Conservation (phyloP, 1,140 invertebrate genomes). For the Aphis craccivora region DNA sequence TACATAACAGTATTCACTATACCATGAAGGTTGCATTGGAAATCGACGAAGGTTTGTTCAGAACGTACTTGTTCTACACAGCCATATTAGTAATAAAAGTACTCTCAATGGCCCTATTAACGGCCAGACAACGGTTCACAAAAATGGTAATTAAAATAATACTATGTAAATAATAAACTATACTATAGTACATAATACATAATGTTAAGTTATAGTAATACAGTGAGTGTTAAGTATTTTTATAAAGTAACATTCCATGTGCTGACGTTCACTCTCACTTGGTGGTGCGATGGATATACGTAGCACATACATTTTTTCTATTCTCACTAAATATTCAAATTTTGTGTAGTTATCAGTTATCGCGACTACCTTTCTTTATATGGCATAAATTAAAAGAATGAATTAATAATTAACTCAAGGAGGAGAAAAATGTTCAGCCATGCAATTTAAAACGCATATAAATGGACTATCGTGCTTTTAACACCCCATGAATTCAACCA, state of each 20-base stretch:
- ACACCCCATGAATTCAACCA: too few relatives aligned
- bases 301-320: neutral
- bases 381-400: too few relatives aligned
- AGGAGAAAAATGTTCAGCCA: too few relatives aligned
- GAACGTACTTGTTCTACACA: constrained; percentile 69
- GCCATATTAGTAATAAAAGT: constrained; percentile 70
- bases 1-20: neutral
- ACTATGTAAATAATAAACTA: neutral
- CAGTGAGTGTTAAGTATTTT: neutral
- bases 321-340: too few relatives aligned
- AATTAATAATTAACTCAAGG: too few relatives aligned
- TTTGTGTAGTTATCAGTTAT: too few relatives aligned
- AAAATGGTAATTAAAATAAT: constrained; percentile 66
- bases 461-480: too few relatives aligned
- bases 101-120: constrained; percentile 68
- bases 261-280: neutral
- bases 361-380: too few relatives aligned
- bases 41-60: constrained; percentile 64
- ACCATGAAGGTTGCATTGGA: neutral
- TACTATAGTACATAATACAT: neutral
- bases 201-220: neutral
- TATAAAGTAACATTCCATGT: neutral
- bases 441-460: too few relatives aligned
- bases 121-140: constrained; percentile 66
- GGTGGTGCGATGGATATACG: neutral